Conservation (phyloP, 2,888 invertebrate species). For the Diarsia dahlii region DNA sequence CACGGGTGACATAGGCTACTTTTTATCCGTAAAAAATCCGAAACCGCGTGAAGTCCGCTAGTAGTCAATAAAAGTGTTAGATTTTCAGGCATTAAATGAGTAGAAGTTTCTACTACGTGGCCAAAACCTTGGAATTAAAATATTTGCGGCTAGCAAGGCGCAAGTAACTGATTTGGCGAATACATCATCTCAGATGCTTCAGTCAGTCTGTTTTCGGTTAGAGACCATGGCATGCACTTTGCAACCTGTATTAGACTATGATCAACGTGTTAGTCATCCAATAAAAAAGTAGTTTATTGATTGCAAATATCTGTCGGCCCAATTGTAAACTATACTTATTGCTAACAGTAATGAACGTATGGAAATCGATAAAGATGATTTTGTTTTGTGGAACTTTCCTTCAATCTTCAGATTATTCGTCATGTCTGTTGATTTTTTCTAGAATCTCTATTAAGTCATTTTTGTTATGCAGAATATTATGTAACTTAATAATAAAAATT, state of each 20-base stretch:
- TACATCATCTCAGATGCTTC: background rate
- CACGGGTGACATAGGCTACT: too few relatives aligned
- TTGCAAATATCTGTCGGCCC: background rate
- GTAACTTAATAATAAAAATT: background rate
- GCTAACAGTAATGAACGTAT: background rate
- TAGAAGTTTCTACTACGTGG: background rate
- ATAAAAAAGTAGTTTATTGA: background rate
- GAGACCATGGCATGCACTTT: background rate
- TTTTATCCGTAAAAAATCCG: too few relatives aligned
- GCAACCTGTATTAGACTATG: too few relatives aligned
- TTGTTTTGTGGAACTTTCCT: background rate
- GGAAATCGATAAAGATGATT: background rate
- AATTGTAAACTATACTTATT: background rate
- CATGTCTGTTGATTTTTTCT: conserved; percentile 25
- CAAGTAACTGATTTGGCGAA: background rate
- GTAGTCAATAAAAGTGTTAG: background rate
- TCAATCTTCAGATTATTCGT: background rate
- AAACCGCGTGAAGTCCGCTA: too few relatives aligned
- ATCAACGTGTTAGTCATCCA: too few relatives aligned
- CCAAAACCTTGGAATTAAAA: background rate
- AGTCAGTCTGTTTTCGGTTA: background rate
- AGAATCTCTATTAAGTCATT: background rate
- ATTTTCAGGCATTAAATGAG: background rate
- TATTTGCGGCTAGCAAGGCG: background rate
- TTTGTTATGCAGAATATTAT: background rate